phyloP scores from a whole-genome alignment of 2,113 vertebrate genomes.

The Aleadryas rufinucha region DNA sequence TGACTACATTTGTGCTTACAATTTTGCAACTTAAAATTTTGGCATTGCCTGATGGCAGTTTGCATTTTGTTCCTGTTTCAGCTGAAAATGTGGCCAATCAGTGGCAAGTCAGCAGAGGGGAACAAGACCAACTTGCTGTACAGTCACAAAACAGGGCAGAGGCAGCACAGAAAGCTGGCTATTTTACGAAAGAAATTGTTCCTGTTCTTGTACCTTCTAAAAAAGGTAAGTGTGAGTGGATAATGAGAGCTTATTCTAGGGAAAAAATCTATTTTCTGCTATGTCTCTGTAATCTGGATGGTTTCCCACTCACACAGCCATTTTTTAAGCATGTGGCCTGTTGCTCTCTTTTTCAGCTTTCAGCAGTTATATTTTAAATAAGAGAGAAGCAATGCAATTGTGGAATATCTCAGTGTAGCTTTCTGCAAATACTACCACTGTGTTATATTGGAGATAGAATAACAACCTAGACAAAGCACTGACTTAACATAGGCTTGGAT shows the following conservation, averaged over 20 bases:
- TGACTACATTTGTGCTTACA: neutral
- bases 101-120: conserved; percentile 85
- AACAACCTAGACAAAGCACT: neutral
- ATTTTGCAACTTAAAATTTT: neutral
- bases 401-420: neutral
- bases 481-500: neutral
- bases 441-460: neutral
- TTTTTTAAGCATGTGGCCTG: neutral
- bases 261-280: neutral
- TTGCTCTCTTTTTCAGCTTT: neutral
- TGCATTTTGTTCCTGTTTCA: conserved; percentile 47
- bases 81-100: conserved; percentile 95
- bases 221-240: conserved; percentile 76
- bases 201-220: conserved; percentile 84
- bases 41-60: neutral
- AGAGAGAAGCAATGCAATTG: neutral
- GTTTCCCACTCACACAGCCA: neutral
- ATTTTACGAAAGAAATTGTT: conserved; percentile 92
- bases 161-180: conserved; percentile 87
- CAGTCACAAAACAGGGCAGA: conserved; percentile 88
- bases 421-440: neutral
- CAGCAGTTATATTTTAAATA: neutral
- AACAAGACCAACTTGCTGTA: conserved; percentile 86
- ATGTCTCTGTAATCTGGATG: neutral
- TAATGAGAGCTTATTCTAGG: neutral